phyloP scores from a whole-genome alignment of 2,797 vertebrate genomes.

The Menidia menidia region DNA sequence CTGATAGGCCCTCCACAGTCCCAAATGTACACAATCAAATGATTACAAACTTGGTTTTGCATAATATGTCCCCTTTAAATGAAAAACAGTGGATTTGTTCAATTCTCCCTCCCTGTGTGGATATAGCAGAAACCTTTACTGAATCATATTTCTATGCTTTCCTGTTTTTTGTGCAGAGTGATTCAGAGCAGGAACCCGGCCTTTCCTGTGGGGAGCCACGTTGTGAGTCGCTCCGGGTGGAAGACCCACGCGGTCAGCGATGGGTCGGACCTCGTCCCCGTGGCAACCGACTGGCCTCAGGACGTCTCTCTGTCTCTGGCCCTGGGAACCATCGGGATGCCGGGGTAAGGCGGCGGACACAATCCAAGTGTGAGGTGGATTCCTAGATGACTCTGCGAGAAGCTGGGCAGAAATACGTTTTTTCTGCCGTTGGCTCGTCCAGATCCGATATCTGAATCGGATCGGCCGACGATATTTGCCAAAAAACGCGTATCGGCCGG shows the following conservation, averaged over 20 bases:
- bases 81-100: no score
- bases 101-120: no score
- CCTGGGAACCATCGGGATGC: conserved; percentile 90
- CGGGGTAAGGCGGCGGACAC: conserved; percentile 83
- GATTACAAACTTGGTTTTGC: no score
- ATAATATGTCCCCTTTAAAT: no score
- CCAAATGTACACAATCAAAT: no score
- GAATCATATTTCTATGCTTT: not conserved
- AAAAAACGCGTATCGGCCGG: no score
- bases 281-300: conserved; percentile 86
- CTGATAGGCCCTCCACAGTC: no score
- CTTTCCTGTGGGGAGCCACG: conserved; percentile 82
- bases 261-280: conserved; percentile 73
- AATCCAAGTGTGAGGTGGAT: not conserved
- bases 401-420: no score
- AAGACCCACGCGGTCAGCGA: conserved; percentile 86
- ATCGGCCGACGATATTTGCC: no score
- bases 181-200: conserved; percentile 88
- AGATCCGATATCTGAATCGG: no score
- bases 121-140: no score
- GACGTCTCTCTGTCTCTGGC: conserved; percentile 86
- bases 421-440: not conserved
- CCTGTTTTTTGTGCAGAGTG: conserved; percentile 74
- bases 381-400: not conserved
- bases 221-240: conserved; percentile 84